Percentiles rank a stretch among this genome's conserved stretches.
phyloP scores from a whole-genome alignment of 2,113 vertebrate genomes.

The Falco punctatus region DNA sequence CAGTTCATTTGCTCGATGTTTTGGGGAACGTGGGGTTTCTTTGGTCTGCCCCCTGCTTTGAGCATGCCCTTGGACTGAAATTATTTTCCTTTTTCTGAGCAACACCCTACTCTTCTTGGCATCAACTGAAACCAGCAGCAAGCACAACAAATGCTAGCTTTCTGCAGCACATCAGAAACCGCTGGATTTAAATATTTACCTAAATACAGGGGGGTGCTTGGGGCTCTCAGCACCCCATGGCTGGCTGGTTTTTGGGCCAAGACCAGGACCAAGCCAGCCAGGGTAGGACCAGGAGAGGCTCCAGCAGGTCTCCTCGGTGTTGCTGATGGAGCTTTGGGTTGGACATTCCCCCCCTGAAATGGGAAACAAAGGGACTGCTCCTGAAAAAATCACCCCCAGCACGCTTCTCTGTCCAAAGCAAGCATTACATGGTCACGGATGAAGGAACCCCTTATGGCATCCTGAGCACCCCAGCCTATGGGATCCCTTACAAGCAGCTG shows the following conservation, averaged over 20 bases:
- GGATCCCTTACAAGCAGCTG: neutral
- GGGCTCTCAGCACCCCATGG: neutral
- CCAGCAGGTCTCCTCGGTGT: neutral
- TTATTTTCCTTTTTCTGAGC: neutral
- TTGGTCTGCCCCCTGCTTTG: neutral
- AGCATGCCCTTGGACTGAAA: neutral
- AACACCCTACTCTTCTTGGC: neutral
- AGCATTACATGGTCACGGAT: fast-evolving
- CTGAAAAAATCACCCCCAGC: too few relatives aligned
- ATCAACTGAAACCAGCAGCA: neutral
- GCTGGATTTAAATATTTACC: neutral
- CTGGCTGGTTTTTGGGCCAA: neutral
- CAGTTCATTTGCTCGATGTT: neutral
- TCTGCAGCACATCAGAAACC: neutral
- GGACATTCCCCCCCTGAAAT: neutral
- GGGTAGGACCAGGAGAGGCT: neutral
- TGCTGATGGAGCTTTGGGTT: neutral
- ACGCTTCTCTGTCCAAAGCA: neutral
- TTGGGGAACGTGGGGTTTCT: neutral
- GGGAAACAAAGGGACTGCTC: neutral
- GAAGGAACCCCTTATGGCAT: neutral
- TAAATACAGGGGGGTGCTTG: neutral
- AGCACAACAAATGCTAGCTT: neutral
- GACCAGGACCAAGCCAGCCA: neutral
- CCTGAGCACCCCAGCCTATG: too few relatives aligned